Conservation (phyloP, 1,140 invertebrate genomes). For the Pogonus chalceus region DNA sequence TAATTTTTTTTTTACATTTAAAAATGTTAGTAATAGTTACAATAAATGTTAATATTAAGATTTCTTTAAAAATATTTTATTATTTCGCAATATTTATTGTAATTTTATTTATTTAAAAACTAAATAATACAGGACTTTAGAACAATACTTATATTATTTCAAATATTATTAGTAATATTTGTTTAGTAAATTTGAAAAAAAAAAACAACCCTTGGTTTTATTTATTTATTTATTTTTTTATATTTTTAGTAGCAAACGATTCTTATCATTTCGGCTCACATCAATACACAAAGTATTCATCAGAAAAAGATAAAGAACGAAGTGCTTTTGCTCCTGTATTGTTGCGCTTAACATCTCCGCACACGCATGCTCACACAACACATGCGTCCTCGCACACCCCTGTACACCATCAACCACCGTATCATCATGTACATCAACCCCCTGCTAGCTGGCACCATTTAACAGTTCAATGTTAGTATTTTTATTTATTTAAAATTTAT, state of each 20-base stretch:
- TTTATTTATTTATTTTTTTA: slow-evolving; percentile 19
- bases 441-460: slow-evolving; percentile 51
- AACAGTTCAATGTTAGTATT: slow-evolving; percentile 51
- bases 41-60: no score
- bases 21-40: no score
- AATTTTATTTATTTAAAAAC: no score
- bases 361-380: slow-evolving; percentile 37
- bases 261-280: slow-evolving; percentile 51
- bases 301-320: slow-evolving; percentile 38
- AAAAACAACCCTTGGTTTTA: no score
- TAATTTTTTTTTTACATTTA: no score
- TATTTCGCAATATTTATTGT: no score
- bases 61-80: no score
- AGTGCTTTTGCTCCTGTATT: slow-evolving; percentile 52
- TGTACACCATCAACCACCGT: slow-evolving; percentile 43
- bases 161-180: no score
- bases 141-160: no score
- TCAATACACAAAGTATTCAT: slow-evolving; percentile 38
- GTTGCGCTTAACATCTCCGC: slow-evolving; percentile 35
- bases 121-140: no score
- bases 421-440: slow-evolving; percentile 42
- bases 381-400: slow-evolving; percentile 45
- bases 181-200: no score
- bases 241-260: slow-evolving; percentile 36
- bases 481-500: slow-evolving; percentile 21